Evolutionary conservation across 2,888 invertebrate genomes (phyloP).

Genomic region (Pterobdella sp.): DNA sequence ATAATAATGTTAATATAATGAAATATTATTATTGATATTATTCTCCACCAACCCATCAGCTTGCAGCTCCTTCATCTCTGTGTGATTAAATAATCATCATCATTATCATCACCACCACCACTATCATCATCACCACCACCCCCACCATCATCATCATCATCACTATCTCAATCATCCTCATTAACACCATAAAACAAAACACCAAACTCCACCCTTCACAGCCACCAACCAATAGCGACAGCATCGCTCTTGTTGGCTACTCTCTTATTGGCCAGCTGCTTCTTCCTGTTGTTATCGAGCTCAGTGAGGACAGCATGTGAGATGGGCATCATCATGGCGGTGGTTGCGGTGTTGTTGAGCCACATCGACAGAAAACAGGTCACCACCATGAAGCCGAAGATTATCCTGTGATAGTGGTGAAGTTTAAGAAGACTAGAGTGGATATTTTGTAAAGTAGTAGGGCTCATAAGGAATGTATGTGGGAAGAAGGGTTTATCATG

Average conservation of each 20-base stretch:
- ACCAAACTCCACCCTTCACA: background rate
- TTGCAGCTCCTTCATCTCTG: constrained; percentile 15
- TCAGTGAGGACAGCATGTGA: constrained; percentile 57
- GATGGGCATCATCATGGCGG: constrained; percentile 50
- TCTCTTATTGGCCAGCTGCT: background rate
- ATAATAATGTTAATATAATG: too few species aligned
- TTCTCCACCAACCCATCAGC: too few species aligned
- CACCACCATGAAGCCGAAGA: constrained; percentile 74
- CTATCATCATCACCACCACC: too few species aligned
- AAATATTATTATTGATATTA: too few species aligned
- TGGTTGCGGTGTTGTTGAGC: constrained; percentile 83
- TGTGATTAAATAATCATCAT: background rate
- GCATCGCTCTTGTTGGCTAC: background rate
- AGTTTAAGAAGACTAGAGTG: background rate
- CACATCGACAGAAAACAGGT: constrained; percentile 93
- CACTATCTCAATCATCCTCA: too few species aligned
- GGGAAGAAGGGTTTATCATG: background rate
- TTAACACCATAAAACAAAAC: background rate
- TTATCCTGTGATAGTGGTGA: constrained; percentile 53
- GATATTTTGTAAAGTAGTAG: too few species aligned
- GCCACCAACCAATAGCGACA: constrained; percentile 10
- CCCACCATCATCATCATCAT: too few species aligned
- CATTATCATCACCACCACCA: background rate
- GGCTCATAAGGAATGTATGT: too few species aligned
- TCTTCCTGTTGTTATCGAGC: constrained; percentile 47